Evolutionary conservation across 2,888 invertebrate species (phyloP).

Genomic region (Hypomecis atomaria): DNA sequence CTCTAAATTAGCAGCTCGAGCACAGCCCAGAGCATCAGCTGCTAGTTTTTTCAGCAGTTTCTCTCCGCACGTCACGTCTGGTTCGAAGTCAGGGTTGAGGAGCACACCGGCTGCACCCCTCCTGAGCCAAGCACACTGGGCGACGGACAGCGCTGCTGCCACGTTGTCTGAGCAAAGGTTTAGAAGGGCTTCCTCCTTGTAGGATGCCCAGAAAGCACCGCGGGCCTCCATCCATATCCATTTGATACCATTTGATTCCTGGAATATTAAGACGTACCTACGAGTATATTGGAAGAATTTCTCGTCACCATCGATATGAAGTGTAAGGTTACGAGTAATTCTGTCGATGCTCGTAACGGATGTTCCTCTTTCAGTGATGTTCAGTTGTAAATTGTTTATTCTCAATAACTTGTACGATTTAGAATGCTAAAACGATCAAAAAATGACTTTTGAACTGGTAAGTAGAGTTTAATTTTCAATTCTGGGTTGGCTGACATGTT

Average conservation of each 20-base stretch:
- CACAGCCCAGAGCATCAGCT: conserved; percentile 66
- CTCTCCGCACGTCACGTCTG: conserved; percentile 58
- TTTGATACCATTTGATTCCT: conserved; percentile 44
- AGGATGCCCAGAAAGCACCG: conserved; percentile 58
- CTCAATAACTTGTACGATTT: no score
- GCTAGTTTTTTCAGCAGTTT: conserved; percentile 63
- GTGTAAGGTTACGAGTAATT: no score
- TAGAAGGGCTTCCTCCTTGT: conserved; percentile 60
- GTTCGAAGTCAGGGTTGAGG: conserved; percentile 62
- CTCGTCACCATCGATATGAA: no score
- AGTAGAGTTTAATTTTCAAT: no score
- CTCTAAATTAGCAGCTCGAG: conserved; percentile 59
- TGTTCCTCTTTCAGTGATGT: no score
- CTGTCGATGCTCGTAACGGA: no score
- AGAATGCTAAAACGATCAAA: no score
- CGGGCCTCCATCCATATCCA: conserved; percentile 68
- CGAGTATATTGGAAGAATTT: no score
- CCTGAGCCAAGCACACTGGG: conserved; percentile 70
- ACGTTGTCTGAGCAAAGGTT: conserved; percentile 70
- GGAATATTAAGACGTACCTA: background rate
- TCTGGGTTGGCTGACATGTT: no score
- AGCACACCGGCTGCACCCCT: conserved; percentile 67
- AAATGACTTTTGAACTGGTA: no score
- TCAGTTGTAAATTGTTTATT: no score
- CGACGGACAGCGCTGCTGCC: conserved; percentile 58